phyloP scores from a whole-genome alignment of 1,140 invertebrate genomes.

The Venturia canescens region DNA sequence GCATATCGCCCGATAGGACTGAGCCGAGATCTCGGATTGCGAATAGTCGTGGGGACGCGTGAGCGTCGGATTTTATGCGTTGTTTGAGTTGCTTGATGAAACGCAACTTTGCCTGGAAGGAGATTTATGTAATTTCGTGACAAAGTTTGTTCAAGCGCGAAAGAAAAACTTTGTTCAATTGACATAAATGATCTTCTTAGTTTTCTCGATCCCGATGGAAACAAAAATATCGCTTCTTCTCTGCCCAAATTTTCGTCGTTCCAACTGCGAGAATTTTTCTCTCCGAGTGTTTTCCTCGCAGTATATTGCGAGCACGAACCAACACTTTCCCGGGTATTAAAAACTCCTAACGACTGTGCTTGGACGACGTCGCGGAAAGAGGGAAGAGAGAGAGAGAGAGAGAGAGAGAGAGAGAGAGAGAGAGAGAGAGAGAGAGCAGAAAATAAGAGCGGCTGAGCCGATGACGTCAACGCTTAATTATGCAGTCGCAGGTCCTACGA shows the following conservation, averaged over 20 bases:
- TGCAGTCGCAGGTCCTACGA: conserved; percentile 39
- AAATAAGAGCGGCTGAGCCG: background rate
- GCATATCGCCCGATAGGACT: too few relatives aligned
- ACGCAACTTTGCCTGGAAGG: too few relatives aligned
- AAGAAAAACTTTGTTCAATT: too few relatives aligned
- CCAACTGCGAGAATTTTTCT: conserved; percentile 18
- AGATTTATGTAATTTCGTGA: too few relatives aligned
- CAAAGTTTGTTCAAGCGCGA: too few relatives aligned
- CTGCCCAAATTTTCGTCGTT: background rate
- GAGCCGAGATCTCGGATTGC: too few relatives aligned
- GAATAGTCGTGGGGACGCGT: too few relatives aligned
- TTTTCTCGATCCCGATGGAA: too few relatives aligned
- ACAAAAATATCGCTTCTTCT: background rate
- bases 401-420: background rate
- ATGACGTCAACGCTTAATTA: conserved; percentile 35
- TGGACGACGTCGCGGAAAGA: background rate
- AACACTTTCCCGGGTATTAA: conserved; percentile 44
- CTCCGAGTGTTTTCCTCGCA: background rate
- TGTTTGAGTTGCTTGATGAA: too few relatives aligned
- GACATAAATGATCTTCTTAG: too few relatives aligned
- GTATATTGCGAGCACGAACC: conserved; percentile 40
- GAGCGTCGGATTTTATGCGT: too few relatives aligned
- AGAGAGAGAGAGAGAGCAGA: background rate
- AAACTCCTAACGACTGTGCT: conserved; percentile 43
- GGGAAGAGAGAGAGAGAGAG: background rate